Base-by-base conservation (phyloP, 1,140 invertebrate genomes). In the Ceratina japonica region DNA sequence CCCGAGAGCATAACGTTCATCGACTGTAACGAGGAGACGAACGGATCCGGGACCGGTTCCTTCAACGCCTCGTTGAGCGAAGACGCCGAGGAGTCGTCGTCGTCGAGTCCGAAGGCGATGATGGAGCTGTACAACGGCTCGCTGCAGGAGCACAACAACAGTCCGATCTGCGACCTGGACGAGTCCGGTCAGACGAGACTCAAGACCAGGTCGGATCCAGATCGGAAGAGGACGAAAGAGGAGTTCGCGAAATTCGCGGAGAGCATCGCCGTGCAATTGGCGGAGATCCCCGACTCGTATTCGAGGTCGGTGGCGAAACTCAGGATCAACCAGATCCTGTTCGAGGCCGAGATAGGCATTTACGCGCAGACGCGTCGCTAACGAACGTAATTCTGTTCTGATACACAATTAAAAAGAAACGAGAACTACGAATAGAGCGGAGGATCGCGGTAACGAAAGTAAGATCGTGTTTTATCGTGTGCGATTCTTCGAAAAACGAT, bases 281-380 rank as follows among this genome's bases (percentile, higher is more conserved):
- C 88, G 12, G 83, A 89, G 64, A 88, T 89, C 1, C 87, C 87
- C 0, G 88, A 89, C 31, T 88, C 88, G 0, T 89, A 89, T 12
- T 89, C 88, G n/a, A 88, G 88, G 58, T 88, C 88, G 12, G 88
- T 89, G 8, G 88, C 88, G 2, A 89, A 89, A 69, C 75, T 89
- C 0, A 86, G 86, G 68, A 89, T 89, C 64, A 89, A 89, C 61
- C 88, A 89, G 61, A 89, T 89, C 10, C 81, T 89, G 1, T 89
- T 89, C 70, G 88, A 89, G 63, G 88, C 88, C 18, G 88, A 89
- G 64, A 89, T 89, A 66, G 88, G 88, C 2, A 79, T 88, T 52
- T 89, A 89, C 76, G 88, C 88, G 44, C 87, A 89, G 75, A 82
- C 82, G 18, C 79, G 73, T 72, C 84, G 79, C 66, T 89, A 88